Base-by-base conservation (phyloP, 2,797 vertebrate species). In the Channa striata region DNA sequence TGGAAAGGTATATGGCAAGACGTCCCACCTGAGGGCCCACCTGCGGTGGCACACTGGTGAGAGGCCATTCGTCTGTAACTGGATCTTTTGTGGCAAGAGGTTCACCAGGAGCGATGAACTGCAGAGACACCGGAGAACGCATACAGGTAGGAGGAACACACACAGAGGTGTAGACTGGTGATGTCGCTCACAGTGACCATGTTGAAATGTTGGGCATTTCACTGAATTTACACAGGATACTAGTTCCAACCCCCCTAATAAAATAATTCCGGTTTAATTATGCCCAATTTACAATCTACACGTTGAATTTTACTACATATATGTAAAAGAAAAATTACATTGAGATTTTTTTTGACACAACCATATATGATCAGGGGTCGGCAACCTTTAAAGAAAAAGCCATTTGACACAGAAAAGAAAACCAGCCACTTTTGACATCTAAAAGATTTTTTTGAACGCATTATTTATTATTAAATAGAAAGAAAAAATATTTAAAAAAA, bases 41-140 rank as follows among this genome's bases (percentile, higher is more conserved):
- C 95, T 99, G 89, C 98, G 98, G 87, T 99, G 98, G 98, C 98
- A 99, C 93, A 99, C 98, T 0, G 98, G 98, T n/a, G 98, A 99
- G 93, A 94, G 98, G 68, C 98, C 98, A 17, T 99, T 99, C 78
- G 94, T 99, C 75, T 99, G 98, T 91, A 99, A 98, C 93, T 99
- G 98, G 98, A 96, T 99, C 91, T 99, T 98, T 91, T 99, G 98
- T 72, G 98, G 98, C 65, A 99, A 99, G 81, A 92, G 98, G 78
- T 99, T 99, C 91, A 99, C 98, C 58, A 92, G 98, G 76, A 97
- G 96, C 2, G 98, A 99, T 78, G 98, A 99, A 88, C 94, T 99
- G 71, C 98, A 99, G 86, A 95, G 98, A 88, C 98, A 99, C 52
- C 95, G 97, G 89, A 95, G 98, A 93, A 99, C 98, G 40, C 98